Evolutionary conservation across 2,797 vertebrate species (phyloP).

Genomic region (Tarsius wallacei): DNA sequence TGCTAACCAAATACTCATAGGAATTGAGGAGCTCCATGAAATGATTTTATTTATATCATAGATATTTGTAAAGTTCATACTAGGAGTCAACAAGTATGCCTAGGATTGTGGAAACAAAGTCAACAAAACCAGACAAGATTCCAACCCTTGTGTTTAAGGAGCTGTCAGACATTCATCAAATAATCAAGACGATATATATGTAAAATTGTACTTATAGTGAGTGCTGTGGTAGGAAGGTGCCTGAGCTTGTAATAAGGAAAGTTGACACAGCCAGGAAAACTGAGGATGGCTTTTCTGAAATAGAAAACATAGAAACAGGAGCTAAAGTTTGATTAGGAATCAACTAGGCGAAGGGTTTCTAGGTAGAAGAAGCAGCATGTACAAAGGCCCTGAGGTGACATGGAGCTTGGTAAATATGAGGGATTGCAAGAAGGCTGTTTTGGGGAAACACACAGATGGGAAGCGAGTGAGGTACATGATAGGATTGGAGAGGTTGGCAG

Average conservation of each 20-base stretch:
- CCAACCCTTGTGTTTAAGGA: conserved; percentile 36
- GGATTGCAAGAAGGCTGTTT: background rate
- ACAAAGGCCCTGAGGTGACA: background rate
- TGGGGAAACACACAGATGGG: background rate
- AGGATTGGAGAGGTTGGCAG: background rate
- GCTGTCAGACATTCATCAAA: background rate
- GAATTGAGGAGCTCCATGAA: background rate
- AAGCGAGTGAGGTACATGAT: background rate
- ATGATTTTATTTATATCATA: conserved; percentile 22
- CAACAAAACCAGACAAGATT: conserved; percentile 42
- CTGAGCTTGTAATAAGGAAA: conserved; percentile 15
- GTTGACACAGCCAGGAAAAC: background rate
- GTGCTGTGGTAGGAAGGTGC: background rate
- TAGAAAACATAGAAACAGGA: background rate
- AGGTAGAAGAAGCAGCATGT: conserved; percentile 14
- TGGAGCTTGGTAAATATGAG: background rate
- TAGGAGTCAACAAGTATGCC: background rate
- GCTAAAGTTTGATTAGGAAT: background rate
- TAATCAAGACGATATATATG: conserved; percentile 18
- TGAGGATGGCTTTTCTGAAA: background rate
- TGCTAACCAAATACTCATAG: conserved; percentile 11
- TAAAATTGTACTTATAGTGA: background rate
- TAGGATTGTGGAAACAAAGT: background rate
- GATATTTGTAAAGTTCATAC: conserved; percentile 11
- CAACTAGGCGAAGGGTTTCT: conserved; percentile 30